Evolutionary conservation across 2,797 vertebrate genomes (phyloP).

Genomic region (Sciurus vulgaris): DNA sequence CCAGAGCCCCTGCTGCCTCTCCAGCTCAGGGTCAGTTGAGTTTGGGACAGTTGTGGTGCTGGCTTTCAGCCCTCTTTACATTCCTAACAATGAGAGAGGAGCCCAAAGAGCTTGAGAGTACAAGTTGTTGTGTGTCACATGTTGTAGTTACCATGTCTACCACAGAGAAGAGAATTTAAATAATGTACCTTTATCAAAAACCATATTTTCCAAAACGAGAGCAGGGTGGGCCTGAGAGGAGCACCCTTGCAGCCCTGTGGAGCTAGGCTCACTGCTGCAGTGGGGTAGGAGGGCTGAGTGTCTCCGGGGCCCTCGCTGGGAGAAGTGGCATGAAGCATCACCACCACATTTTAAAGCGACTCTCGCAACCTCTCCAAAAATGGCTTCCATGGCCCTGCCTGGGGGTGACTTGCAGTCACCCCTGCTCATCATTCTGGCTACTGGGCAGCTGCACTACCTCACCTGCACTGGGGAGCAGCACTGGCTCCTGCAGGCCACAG

Average conservation of each 20-base stretch:
- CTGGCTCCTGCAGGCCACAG: background rate
- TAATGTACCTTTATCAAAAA: background rate
- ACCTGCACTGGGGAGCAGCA: background rate
- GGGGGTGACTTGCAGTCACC: accelerated
- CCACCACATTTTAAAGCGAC: background rate
- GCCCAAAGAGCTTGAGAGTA: background rate
- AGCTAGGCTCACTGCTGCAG: background rate
- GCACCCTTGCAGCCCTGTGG: background rate
- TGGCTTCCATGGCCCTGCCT: accelerated
- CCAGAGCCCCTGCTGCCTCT: too few relatives aligned
- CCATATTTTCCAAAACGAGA: background rate
- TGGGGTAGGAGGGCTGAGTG: accelerated
- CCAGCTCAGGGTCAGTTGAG: background rate
- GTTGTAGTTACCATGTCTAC: background rate
- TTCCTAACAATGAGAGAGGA: too few relatives aligned
- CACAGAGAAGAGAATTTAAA: background rate
- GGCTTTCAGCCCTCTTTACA: background rate
- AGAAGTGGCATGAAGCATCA: accelerated
- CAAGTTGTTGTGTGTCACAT: too few relatives aligned
- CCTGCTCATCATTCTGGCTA: background rate
- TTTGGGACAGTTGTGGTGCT: accelerated
- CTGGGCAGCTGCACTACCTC: accelerated
- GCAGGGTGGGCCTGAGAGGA: background rate
- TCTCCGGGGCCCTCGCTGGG: background rate
- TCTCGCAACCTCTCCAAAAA: background rate